Base-by-base conservation (phyloP, 2,797 vertebrate species). In the Sebastolobus altivelis region DNA sequence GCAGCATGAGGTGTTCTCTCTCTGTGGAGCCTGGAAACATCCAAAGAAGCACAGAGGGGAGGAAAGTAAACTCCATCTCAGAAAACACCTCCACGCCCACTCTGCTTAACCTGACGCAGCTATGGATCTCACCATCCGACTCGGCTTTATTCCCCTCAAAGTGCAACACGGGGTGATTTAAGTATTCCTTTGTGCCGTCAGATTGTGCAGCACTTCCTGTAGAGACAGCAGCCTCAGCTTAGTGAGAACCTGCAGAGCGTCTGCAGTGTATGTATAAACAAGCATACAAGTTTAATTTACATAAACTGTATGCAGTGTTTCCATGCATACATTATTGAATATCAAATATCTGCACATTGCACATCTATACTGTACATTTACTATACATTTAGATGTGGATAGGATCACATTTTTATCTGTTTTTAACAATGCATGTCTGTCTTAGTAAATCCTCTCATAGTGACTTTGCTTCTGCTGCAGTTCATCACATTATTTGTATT, bases 21-120 rank as follows among this genome's bases (percentile, higher is more conserved):
- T 58, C 58, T 13, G n/a, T 10, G 43, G 52, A 16, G 12, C 49
- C 77, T 66, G 20, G 72, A 90, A 85, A 69, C 75, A 72, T 86
- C 67, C 60, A 74, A 38, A 75, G 54, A 75, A 72, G 60, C 75
- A 65, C 60, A 77, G 40, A 72, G 7, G 65, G 61, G 68, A 87
- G 31, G 52, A 63, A 72, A 65, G 66, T 52, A 72, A 81, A 74
- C 40, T 75, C 14, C 20, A 12, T 35, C 38, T 65, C 46, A 52
- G 46, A 52, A 72, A 79, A 65, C 65, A 61, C 73, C 65, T 66
- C 43, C 46, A 33, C 40, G 0, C 76, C 77, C 63, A 70, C 75
- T 8, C 7, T 6, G 6, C 3, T 52, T 33, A 63, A 84, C 69
- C 75, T 75, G 54, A 22, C 14, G 65, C 58, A 58, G 29, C 25